phyloP scores from a whole-genome alignment of 2,113 vertebrate species.

The Engraulis encrasicolus region DNA sequence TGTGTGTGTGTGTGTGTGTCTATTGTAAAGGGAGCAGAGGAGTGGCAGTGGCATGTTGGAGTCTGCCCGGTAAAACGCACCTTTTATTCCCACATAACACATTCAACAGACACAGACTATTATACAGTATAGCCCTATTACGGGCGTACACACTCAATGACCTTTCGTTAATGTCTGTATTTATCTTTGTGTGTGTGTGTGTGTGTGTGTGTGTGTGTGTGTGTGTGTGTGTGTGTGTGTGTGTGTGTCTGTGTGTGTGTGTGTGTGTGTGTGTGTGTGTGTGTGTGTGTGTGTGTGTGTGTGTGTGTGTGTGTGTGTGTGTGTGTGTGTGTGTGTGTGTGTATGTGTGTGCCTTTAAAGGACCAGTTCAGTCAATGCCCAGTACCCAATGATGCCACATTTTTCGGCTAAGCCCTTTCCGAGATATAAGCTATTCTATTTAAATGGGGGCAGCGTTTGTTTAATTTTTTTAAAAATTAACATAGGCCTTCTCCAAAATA shows the following conservation, averaged over 20 bases:
- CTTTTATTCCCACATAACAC: not conserved
- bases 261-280: not conserved
- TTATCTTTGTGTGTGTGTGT: slow-evolving; percentile 31
- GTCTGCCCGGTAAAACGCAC: not conserved
- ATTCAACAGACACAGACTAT: too few species aligned
- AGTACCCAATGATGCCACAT: too few species aligned
- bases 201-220: not conserved
- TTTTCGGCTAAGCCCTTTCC: too few species aligned
- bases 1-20: not conserved
- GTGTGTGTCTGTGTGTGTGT: not conserved
- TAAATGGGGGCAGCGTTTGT: too few species aligned
- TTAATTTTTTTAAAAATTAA: too few species aligned
- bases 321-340: not conserved
- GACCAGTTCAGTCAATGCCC: too few species aligned
- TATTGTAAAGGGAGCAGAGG: not conserved
- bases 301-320: not conserved
- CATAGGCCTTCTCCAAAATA: too few species aligned
- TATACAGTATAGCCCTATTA: not conserved
- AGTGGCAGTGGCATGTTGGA: not conserved
- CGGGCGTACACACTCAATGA: slow-evolving; percentile 34
- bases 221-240: slow-evolving; percentile 6
- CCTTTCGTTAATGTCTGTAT: not conserved
- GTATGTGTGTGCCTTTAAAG: not conserved
- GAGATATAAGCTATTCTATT: too few species aligned
- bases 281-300: not conserved